Evolutionary conservation across 2,888 invertebrate species (phyloP).

Genomic region (Andrena minutula): DNA sequence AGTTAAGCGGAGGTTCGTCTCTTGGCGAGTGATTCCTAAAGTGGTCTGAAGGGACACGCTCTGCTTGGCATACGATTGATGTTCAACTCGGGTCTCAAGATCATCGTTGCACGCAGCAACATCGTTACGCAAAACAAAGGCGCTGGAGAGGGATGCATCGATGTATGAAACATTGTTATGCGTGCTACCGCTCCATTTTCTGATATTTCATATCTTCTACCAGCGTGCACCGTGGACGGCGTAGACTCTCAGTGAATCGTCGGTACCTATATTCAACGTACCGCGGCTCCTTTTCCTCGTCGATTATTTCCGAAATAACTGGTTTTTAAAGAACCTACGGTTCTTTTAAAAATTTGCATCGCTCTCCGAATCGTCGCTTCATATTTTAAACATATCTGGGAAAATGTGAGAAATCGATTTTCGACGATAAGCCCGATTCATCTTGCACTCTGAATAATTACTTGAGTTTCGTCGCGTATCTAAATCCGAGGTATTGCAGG

Average conservation of each 20-base stretch:
- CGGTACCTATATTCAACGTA: neutral
- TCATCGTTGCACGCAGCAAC: conserved; percentile 20
- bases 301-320: neutral
- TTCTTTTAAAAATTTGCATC: neutral
- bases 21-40: neutral
- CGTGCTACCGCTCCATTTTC: conserved; percentile 5
- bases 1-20: neutral
- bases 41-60: neutral
- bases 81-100: neutral
- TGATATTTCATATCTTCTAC: conserved; percentile 5
- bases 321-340: neutral
- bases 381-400: neutral
- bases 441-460: neutral
- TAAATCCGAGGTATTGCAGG: conserved; percentile 22
- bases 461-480: conserved; percentile 8
- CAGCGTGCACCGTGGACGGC: neutral
- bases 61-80: conserved; percentile 18
- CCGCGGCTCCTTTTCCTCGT: neutral
- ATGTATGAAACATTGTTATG: conserved; percentile 22
- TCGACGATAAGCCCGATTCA: neutral
- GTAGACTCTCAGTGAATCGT: neutral
- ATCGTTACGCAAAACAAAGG: conserved; percentile 22
- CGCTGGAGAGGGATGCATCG: conserved; percentile 1
- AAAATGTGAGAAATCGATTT: neutral
- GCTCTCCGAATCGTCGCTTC: neutral